Percentiles rank a stretch among this genome's conserved stretches.
Evolutionary conservation across 2,888 invertebrate species (phyloP).

Genomic region (Crioceris asparagi): DNA sequence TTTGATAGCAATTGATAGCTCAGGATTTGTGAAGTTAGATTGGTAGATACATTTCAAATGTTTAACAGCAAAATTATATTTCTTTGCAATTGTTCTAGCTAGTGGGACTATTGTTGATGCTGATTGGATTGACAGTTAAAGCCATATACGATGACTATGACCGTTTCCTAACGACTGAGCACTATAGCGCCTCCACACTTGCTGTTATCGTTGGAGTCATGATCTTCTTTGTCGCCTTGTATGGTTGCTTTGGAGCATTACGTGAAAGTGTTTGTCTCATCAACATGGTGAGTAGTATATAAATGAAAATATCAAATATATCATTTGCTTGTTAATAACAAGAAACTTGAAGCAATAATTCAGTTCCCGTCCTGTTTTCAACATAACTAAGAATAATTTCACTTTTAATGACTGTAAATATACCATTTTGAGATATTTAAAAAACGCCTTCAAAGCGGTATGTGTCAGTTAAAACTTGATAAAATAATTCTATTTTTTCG

Average conservation of each 20-base stretch:
- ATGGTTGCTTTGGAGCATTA: conserved; percentile 76
- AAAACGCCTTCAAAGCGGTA: too few relatives aligned
- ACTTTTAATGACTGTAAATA: neutral
- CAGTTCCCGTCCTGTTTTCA: too few relatives aligned
- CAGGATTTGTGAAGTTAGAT: neutral
- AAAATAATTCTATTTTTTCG: too few relatives aligned
- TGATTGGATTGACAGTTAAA: conserved; percentile 51
- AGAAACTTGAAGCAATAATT: too few relatives aligned
- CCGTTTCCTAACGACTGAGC: conserved; percentile 46
- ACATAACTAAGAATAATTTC: too few relatives aligned
- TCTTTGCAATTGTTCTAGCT: conserved; percentile 41
- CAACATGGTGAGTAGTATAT: conserved; percentile 47
- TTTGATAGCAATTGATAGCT: too few relatives aligned
- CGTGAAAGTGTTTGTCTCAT: conserved; percentile 66
- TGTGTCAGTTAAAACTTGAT: too few relatives aligned
- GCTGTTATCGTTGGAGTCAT: conserved; percentile 64
- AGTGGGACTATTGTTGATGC: conserved; percentile 55
- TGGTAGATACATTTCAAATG: neutral
- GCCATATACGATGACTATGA: conserved; percentile 48
- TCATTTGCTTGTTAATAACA: too few relatives aligned
- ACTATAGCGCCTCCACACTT: conserved; percentile 64
- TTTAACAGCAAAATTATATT: neutral
- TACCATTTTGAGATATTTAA: neutral
- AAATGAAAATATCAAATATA: too few relatives aligned
- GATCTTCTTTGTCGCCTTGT: conserved; percentile 65